Conservation (phyloP, 35 echinoderm and acorn worm genomes). For the Eucidaris tribuloides region DNA sequence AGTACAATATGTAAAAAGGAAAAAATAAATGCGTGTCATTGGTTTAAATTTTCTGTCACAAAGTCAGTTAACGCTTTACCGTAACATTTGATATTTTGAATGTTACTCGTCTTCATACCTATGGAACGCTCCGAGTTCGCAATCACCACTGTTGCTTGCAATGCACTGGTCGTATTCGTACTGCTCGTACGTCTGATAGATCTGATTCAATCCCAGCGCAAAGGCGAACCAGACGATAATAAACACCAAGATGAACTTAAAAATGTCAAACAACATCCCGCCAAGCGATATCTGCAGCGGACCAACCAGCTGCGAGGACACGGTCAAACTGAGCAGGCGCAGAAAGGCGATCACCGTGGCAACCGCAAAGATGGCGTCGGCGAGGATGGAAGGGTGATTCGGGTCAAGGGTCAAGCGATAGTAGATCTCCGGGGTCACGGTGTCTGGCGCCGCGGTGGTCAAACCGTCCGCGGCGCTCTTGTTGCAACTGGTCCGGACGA, state of each 20-base stretch:
- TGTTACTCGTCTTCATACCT: constrained; percentile 62
- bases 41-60: no score
- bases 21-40: no score
- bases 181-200: constrained; percentile 80
- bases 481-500: background rate
- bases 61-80: no score
- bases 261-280: constrained; percentile 88
- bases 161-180: constrained; percentile 30
- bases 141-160: background rate
- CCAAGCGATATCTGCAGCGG: constrained; percentile 90
- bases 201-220: constrained; percentile 78
- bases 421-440: background rate
- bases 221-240: constrained; percentile 92
- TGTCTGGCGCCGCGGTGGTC: background rate
- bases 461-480: background rate
- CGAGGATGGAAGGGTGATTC: constrained; percentile 49
- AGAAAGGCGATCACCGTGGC: constrained; percentile 87
- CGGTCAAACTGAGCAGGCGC: constrained; percentile 63
- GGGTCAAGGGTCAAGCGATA: constrained; percentile 11
- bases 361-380: constrained; percentile 73
- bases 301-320: constrained; percentile 84
- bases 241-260: constrained; percentile 90
- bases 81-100: no score
- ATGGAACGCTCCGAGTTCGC: constrained; percentile 65
- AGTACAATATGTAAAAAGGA: no score